phyloP scores from a whole-genome alignment of 2,797 vertebrate genomes.

The Ispidina picta region DNA sequence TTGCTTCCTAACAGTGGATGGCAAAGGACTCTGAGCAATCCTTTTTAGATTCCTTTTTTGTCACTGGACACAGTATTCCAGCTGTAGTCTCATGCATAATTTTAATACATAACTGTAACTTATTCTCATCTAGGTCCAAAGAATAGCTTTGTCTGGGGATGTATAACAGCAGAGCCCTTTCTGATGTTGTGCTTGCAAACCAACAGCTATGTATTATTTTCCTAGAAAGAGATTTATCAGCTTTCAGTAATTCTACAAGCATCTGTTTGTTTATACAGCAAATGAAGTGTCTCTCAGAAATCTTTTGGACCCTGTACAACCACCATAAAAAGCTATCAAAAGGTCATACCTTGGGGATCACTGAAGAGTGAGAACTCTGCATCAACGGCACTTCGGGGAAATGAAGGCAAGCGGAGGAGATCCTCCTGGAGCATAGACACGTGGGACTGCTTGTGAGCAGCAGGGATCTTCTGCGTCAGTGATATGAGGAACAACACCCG shows the following conservation, averaged over 20 bases:
- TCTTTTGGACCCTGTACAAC: not conserved
- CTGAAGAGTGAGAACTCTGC: constrained; percentile 97
- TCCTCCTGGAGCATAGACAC: constrained; percentile 98
- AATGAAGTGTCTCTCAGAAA: not conserved
- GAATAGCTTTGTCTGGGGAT: not conserved
- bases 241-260: not conserved
- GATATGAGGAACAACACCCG: constrained; percentile 96
- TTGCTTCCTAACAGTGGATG: not conserved
- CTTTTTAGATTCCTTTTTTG: not conserved
- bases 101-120: not conserved
- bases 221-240: not conserved
- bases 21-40: not conserved
- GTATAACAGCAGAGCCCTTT: not conserved
- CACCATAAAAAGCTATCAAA: not conserved
- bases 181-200: not conserved
- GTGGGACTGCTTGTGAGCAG: constrained; percentile 95
- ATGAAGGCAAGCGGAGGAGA: constrained; percentile 94
- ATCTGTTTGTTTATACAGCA: not conserved
- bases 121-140: not conserved
- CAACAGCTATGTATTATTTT: not conserved
- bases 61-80: not conserved
- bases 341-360: constrained; percentile 87
- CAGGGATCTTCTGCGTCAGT: constrained; percentile 93
- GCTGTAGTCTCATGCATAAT: not conserved
- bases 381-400: constrained; percentile 95